Base-by-base conservation (phyloP, 2,888 invertebrate species). In the Orthonevra nobilis region DNA sequence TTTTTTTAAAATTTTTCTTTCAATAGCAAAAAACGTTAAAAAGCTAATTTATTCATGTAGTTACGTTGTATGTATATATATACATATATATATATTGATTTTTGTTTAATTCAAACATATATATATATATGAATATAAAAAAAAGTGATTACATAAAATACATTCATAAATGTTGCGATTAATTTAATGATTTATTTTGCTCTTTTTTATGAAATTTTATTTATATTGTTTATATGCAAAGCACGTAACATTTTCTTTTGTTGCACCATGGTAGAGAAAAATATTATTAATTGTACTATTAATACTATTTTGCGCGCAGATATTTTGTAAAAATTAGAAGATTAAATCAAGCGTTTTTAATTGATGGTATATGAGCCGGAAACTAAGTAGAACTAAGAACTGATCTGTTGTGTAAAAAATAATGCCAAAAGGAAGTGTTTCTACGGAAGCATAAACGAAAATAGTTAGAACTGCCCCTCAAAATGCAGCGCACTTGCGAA, bases 11-110 rank as follows among this genome's bases (percentile, higher is more conserved):
- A 23, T 32, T 54, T 54, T 70, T 64, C 54, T 32, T 63, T 70
- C 46, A 77, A 70, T 77, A 77, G 72, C 77, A 72, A 77, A 77
- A 72, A 60, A 72, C 58, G 52, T 77, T 77, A 72, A 77, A 77
- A 77, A 77, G 77, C 77, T 77, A 64, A 58, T 70, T 77, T 64
- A 44, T 58, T 77, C 38, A 46, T 77, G 48, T 60, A 64, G 48
- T 64, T 56, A 42, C n/a, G n/a, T n/a, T 64, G 64, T 34, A 54
- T 56, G 34, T 54, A 61, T 61, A 44, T 61, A 23, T 36, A 28
- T 28, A 28, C 30, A 38, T 54, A 42, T 46, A 17, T 52, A n/a
- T n/a, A n/a, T n/a, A n/a, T n/a, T n/a, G n/a, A n/a, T n/a, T n/a
- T n/a, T n/a, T n/a, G n/a, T n/a, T 36, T 34, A 4, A 48, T 19